Evolutionary conservation across 2,113 vertebrate genomes (phyloP).

Genomic region (Cercocebus atys): DNA sequence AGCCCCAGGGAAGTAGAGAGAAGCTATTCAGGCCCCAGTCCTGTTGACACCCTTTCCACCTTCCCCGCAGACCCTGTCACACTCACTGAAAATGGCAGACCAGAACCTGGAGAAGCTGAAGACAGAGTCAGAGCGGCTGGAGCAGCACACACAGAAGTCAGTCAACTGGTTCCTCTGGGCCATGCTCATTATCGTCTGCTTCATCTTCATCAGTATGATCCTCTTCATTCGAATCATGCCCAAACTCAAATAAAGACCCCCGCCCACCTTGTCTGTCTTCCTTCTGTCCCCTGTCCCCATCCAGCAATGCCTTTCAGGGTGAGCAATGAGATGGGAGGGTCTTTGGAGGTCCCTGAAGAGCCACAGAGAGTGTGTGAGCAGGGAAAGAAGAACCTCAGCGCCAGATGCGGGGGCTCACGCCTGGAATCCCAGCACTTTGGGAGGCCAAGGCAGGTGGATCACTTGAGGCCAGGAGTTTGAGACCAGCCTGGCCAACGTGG

Average conservation of each 20-base stretch:
- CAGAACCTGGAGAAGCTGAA: conserved; percentile 97
- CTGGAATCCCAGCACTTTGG: too few species aligned
- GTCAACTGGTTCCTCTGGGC: conserved; percentile 99
- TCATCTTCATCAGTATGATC: conserved; percentile 98
- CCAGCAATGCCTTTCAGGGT: not conserved
- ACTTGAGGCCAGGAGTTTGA: too few species aligned
- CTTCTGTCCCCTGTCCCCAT: not conserved
- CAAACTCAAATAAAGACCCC: conserved; percentile 89
- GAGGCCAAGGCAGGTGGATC: too few species aligned
- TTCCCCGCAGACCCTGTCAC: conserved; percentile 89
- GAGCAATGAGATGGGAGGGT: not conserved
- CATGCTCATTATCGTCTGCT: conserved; percentile 96
- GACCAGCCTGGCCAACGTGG: too few species aligned
- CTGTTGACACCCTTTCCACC: not conserved
- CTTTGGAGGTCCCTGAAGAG: not conserved
- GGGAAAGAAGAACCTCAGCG: too few species aligned
- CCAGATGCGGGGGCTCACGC: too few species aligned
- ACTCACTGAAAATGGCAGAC: conserved; percentile 95
- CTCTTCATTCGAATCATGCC: conserved; percentile 98
- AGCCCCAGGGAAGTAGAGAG: not conserved
- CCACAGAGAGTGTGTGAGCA: not conserved
- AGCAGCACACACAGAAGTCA: conserved; percentile 97
- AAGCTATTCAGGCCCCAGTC: not conserved
- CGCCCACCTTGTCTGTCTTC: not conserved
- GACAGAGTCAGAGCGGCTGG: conserved; percentile 94